Base-by-base conservation (phyloP, 2,888 invertebrate species). In the Caenorhabditis sp. region DNA sequence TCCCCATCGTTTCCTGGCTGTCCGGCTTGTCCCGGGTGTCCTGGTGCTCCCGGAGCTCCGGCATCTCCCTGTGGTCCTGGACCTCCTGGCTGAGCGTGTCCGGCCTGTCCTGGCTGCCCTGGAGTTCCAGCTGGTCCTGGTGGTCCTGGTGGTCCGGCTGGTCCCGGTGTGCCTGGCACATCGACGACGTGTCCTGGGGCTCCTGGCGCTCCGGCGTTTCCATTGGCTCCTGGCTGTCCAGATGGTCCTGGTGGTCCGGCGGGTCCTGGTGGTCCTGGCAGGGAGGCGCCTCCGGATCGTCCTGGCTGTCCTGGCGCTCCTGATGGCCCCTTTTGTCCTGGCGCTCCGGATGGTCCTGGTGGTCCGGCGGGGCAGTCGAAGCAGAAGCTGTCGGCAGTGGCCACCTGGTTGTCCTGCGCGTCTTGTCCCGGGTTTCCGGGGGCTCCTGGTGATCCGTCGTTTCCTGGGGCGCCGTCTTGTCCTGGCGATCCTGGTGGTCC, bases 311-410 rank as follows among this genome's bases (percentile, higher is more conserved):
- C 89, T 16, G 88, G 80, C n/a, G 74, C 58, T 59, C 90, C 90
- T 47, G 85, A 72, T 51, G 83, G 85, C 64, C 89, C 89, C 47
- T 79, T 85, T 44, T 59, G 54, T 70, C 88, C 87, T 47, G 74
- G 79, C 19, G 76, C 24, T 86, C 88, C 89, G 70, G 87, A 84
- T 41, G 87, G 79, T 82, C 88, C 88, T 77, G 88, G 86, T 77
- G 87, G 88, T 86, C 87, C 88, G 31, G 88, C 86, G 64, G 85
- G 87, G 82, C 86, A 87, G 64, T 83, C 84, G 74, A 87, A 87
- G 83, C 87, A 87, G 86, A 86, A 87, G 66, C 24, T 16, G 64
- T 74, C 56, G 35, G 86, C 86, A 38, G 85, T 77, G 56, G 83
- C 58, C 10, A 58, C 54, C 19, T 70, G 41, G 54, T 72, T 64